Percentiles rank a stretch among this genome's conserved stretches.
Evolutionary conservation across 2,888 invertebrate genomes (phyloP).

Genomic region (Fragum sueziense): DNA sequence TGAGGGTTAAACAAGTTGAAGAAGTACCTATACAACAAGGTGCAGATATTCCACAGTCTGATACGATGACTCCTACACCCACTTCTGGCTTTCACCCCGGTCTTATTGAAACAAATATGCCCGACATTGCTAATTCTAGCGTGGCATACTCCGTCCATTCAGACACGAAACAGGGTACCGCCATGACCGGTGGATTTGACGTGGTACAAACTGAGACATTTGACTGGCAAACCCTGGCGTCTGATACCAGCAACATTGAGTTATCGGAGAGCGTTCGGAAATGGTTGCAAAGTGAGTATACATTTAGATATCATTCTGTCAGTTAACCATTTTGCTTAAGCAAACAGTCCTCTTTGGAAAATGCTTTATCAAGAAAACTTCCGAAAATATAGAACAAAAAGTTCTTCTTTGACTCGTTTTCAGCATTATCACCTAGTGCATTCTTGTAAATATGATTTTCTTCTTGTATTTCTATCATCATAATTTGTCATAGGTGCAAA

Average conservation of each 20-base stretch:
- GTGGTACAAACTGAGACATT: background rate
- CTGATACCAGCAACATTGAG: background rate
- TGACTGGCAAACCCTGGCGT: background rate
- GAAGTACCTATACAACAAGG: too few species aligned
- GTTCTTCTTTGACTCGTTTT: too few species aligned
- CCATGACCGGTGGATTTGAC: background rate
- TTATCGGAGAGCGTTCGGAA: background rate
- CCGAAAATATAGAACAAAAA: too few species aligned
- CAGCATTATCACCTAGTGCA: too few species aligned
- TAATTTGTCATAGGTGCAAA: too few species aligned
- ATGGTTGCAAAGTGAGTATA: constrained; percentile 2
- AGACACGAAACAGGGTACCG: background rate
- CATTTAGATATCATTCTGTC: background rate
- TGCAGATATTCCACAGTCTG: too few species aligned
- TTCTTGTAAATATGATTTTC: too few species aligned
- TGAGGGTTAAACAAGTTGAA: too few species aligned
- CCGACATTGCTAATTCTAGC: background rate
- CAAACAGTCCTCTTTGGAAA: background rate
- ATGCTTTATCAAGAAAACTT: too few species aligned
- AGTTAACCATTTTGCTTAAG: background rate
- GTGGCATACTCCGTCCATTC: background rate
- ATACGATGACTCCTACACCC: background rate
- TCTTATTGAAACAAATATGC: background rate
- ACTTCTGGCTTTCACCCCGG: background rate
- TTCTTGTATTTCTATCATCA: too few species aligned